Evolutionary conservation across 2,797 vertebrate genomes (phyloP).

Genomic region (Dromococcyx pavoninus): DNA sequence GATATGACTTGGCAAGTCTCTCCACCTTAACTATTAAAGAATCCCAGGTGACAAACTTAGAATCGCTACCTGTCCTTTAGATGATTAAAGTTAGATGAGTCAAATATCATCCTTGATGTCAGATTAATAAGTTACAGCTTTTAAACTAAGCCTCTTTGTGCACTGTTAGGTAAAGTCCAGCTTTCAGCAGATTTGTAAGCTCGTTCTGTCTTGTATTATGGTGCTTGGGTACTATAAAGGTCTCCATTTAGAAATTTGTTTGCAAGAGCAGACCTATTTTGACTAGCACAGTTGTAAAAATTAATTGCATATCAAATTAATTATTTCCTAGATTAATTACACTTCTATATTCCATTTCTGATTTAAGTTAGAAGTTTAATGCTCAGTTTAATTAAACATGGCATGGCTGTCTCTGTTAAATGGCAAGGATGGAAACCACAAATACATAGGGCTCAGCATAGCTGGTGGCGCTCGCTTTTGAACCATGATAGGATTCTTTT

Average conservation of each 20-base stretch:
- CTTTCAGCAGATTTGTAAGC: not conserved
- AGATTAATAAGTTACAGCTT: not conserved
- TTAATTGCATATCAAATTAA: slow-evolving; percentile 1
- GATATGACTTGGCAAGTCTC: not conserved
- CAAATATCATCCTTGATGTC: not conserved
- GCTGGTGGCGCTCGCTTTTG: not conserved
- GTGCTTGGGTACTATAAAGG: not conserved
- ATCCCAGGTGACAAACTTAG: not conserved
- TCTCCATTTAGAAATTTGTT: not conserved
- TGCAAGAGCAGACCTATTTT: not conserved
- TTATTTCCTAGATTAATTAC: slow-evolving; percentile 35
- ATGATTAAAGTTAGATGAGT: not conserved
- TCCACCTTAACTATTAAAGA: not conserved
- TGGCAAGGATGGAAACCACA: not conserved
- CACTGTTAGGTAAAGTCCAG: not conserved
- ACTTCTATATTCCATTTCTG: not conserved
- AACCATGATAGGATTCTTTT: not conserved
- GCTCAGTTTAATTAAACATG: slow-evolving; percentile 13
- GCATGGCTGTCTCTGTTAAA: not conserved
- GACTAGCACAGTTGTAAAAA: slow-evolving; percentile 2
- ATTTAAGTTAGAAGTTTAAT: not conserved
- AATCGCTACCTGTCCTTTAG: not conserved
- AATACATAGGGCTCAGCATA: not conserved
- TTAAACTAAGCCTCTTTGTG: not conserved
- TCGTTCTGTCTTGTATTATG: not conserved